Percentiles rank a stretch among this genome's conserved stretches.
Conservation (phyloP, 2,113 vertebrate genomes). For the Aegotheles bennettii region DNA sequence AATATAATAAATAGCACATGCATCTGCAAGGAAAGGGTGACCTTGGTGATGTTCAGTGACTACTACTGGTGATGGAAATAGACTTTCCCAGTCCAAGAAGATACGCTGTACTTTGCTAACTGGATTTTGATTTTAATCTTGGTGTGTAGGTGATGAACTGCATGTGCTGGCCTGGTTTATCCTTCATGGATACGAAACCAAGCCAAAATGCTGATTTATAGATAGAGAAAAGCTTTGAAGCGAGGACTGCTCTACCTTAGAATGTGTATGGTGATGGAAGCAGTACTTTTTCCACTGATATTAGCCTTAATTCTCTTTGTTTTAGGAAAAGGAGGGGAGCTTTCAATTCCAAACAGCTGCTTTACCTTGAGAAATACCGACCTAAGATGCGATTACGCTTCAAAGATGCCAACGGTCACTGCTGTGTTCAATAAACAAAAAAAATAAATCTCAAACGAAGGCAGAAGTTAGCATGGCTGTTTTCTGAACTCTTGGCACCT, state of each 20-base stretch:
- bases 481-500: slow-evolving; percentile 78
- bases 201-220: background rate
- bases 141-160: background rate
- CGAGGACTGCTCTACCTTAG: background rate
- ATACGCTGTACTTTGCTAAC: background rate
- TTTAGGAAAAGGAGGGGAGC: slow-evolving; percentile 97
- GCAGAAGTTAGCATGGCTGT: slow-evolving; percentile 61
- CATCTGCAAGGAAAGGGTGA: background rate
- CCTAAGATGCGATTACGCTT: slow-evolving; percentile 96
- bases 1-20: background rate
- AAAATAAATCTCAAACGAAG: background rate
- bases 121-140: background rate
- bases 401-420: slow-evolving; percentile 92
- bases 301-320: slow-evolving; percentile 21
- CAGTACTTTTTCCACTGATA: background rate
- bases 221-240: background rate
- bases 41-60: background rate
- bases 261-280: background rate
- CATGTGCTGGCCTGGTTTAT: background rate
- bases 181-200: background rate
- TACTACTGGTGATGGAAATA: background rate
- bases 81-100: background rate
- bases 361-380: slow-evolving; percentile 99
- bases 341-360: slow-evolving; percentile 99
- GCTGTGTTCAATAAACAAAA: slow-evolving; percentile 88